Evolutionary conservation across 2,113 vertebrate genomes (phyloP), one percentile per base, ranked within the genome.

Genomic region (Mus spicilegus): DNA sequence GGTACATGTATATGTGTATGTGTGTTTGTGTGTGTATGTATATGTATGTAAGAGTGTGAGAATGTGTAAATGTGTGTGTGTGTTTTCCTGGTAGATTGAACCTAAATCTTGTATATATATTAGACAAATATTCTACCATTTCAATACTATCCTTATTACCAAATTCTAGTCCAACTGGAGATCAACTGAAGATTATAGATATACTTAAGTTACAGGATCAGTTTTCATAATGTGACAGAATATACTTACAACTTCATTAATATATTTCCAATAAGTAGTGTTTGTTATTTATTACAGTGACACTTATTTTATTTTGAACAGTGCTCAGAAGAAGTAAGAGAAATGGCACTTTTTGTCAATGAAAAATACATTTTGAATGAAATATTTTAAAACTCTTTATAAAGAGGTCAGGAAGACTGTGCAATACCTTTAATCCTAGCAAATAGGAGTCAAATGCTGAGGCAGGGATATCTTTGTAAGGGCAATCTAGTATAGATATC

Each of bases 181-280:
- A 63, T 56, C 46, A 88, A n/a, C 4, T 28, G 16, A 72, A 67
- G 10, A 75, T 81, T 77, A 36, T 24, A 63, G 70, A 65, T n/a
- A 65, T n/a, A n/a, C 42, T 75, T 88, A 80, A 28, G 61, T 65
- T 84, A 28, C n/a, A 88, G 16, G 11, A 91, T n/a, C 17, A 54
- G 56, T 89, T 88, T 89, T 85, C 75, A 28, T 93, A 77, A 89
- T 89, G 54, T 54, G 76, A 46, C 61, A 82, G 87, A 92, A 87
- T 3, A 75, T 90, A 49, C 24, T 9, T 87, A n/a, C 76, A 75
- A 63, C 2, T 69, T 84, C 10, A 75, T 65, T 87, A 33, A 49
- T 80, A 87, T 84, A 63, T 92, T 49, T 82, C 87, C 39, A 87
- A 12, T 20, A 91, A 86, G 7, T 30, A 67, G 42, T 46, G 4